These are phyloP conservation scores for Megalops atlanticus DNA, from an alignment of 2,113 vertebrate genomes.

Conservation along the genomic window DNA sequence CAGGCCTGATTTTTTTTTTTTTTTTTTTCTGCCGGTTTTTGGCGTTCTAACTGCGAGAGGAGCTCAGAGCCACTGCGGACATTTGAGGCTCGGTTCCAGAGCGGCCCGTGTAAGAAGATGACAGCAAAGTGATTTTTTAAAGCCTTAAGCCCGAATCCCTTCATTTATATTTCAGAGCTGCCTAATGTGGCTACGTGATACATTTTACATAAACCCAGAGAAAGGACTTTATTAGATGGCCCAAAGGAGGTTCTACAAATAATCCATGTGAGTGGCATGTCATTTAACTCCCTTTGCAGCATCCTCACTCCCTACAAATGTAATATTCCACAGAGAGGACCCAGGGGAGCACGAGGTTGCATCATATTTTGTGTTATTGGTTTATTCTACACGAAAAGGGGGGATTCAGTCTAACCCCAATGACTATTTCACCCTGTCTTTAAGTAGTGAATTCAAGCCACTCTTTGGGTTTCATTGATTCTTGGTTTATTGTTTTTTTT, in stretches of 20 bases:
- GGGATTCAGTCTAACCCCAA: neutral
- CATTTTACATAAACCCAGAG: neutral
- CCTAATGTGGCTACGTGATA: neutral
- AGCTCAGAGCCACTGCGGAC: neutral
- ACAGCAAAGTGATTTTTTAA: conserved; percentile 27
- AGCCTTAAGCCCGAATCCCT: conserved; percentile 23
- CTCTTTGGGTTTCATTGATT: no score
- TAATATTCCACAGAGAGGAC: neutral
- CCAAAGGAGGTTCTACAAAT: neutral
- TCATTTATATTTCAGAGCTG: conserved; percentile 35
- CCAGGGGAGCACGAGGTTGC: neutral
- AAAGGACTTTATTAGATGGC: neutral
- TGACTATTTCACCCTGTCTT: neutral
- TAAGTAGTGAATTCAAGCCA: neutral
- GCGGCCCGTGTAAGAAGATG: neutral
- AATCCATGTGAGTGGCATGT: neutral
- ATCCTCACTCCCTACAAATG: neutral
- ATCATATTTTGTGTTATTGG: neutral
- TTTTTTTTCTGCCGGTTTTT: neutral
- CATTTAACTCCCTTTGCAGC: neutral
- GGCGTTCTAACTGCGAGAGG: neutral
- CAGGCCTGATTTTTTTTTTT: neutral
- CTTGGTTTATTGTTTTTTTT: neutral
- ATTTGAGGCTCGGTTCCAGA: neutral
- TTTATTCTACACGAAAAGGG: neutral